These are phyloP conservation scores for Dryadula phaetusa DNA, from an alignment of 2,888 invertebrate species.

Conservation along the genomic window DNA sequence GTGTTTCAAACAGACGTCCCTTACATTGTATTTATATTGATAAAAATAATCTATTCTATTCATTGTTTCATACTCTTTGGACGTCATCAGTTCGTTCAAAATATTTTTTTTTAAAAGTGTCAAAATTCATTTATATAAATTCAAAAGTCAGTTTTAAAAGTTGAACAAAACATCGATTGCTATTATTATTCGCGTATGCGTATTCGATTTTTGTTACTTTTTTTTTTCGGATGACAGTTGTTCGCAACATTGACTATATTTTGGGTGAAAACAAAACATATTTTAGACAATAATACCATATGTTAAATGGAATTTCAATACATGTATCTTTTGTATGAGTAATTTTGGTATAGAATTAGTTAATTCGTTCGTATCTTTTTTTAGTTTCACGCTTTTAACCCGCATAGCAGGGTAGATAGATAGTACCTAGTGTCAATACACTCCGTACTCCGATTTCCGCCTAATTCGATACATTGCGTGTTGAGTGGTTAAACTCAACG, in stretches of 20 bases:
- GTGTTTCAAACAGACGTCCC: too few relatives aligned
- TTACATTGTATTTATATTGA: too few relatives aligned
- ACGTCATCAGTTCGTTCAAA: slow-evolving; percentile 2
- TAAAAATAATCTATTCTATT: too few relatives aligned
- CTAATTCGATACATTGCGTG: too few relatives aligned
- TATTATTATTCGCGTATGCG: neutral
- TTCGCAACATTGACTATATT: neutral
- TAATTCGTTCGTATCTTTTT: too few relatives aligned
- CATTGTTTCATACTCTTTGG: neutral
- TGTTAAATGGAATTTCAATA: neutral
- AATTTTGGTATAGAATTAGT: neutral
- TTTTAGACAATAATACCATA: neutral
- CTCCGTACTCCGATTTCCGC: too few relatives aligned
- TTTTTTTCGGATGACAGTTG: neutral
- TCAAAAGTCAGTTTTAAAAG: slow-evolving; percentile 3
- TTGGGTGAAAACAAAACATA: neutral
- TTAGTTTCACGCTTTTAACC: too few relatives aligned
- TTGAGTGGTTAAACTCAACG: too few relatives aligned
- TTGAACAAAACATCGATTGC: neutral
- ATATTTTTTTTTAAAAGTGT: neutral
- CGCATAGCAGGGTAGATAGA: too few relatives aligned
- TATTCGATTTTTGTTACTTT: neutral
- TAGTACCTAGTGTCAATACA: too few relatives aligned
- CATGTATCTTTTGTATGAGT: neutral
- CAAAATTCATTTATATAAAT: slow-evolving; percentile 12